Base-by-base conservation (phyloP, 2,113 vertebrate genomes). In the Prunella himalayana region DNA sequence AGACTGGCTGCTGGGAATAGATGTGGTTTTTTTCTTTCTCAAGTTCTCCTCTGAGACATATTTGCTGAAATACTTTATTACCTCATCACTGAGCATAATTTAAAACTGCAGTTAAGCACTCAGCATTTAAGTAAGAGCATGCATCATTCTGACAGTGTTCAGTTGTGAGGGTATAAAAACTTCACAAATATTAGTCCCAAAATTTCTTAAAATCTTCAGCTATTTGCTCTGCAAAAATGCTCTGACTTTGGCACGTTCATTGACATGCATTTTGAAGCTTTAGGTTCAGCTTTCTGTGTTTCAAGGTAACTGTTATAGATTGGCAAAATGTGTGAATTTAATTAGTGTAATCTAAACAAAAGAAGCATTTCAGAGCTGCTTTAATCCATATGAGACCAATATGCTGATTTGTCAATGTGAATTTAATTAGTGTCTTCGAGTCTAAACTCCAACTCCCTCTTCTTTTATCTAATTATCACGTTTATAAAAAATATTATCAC, bases 61-160 rank as follows among this genome's bases (percentile, higher is more conserved):
- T 97, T 97, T 97, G 97, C 88, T 97, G 96, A 97, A 98, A 98
- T 97, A 96, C 76, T 98, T 98, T 97, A 98, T 97, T 96, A 96
- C 97, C 86, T 97, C 93, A 93, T 95, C 92, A 95, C 69, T 59
- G 76, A 97, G 88, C 81, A 94, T 96, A 96, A 98, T 97, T 97
- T 97, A 97, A 97, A 98, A 95, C 97, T 92, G 94, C 89, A 96
- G 96, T 97, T 97, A 97, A 96, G 90, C 91, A 94, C 89, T 94
- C 96, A 92, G 93, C 53, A 0, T 97, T 96, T 97, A 97, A 98
- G 95, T 89, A 95, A 98, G 97, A 96, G 86, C 89, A 97, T 97
- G 94, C 57, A 95, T 98, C 97, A 95, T 95, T 94, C 90, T 94
- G 94, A 95, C 90, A 95, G 79, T 25, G 3, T 82, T 91, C 93